A percentile compares a stretch with the other conserved stretches of the same genome.
These are phyloP conservation scores for Agonum fuliginosum DNA, from an alignment of 2,888 invertebrate genomes.

Conservation along the genomic window DNA sequence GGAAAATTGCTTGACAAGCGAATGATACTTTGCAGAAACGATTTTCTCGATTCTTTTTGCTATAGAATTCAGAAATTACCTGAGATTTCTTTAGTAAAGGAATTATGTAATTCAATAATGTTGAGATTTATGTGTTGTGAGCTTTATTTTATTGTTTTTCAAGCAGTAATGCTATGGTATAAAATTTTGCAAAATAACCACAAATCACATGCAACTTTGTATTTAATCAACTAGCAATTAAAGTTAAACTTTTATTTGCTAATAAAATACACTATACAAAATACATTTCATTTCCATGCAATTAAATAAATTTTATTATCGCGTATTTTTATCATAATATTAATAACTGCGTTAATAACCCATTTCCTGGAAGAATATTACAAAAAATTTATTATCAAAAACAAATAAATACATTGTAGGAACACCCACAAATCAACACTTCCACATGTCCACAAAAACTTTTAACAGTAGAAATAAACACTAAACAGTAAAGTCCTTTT, in stretches of 20 bases:
- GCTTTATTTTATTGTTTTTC: background rate
- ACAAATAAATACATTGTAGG: constrained; percentile 1
- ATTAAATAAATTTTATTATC: constrained; percentile 32
- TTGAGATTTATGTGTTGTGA: constrained; percentile 5
- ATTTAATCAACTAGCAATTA: constrained; percentile 17
- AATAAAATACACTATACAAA: constrained; percentile 26
- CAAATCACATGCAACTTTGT: constrained; percentile 16
- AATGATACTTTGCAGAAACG: constrained; percentile 24
- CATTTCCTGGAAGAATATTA: constrained; percentile 16
- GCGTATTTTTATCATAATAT: constrained; percentile 34
- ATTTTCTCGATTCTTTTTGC: background rate
- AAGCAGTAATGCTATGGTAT: background rate
- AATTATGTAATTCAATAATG: no score
- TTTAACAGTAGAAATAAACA: constrained; percentile 30
- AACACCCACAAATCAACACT: background rate
- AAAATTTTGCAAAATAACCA: constrained; percentile 11
- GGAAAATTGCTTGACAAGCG: background rate
- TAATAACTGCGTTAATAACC: constrained; percentile 9
- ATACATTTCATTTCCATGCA: constrained; percentile 25
- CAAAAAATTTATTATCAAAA: constrained; percentile 13
- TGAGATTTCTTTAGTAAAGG: no score
- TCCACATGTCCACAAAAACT: background rate
- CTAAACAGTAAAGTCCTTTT: constrained; percentile 12
- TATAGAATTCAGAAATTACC: constrained; percentile 3
- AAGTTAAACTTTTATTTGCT: constrained; percentile 20